phyloP scores from a whole-genome alignment of 2,888 invertebrate species.

The Drosophila colorata region DNA sequence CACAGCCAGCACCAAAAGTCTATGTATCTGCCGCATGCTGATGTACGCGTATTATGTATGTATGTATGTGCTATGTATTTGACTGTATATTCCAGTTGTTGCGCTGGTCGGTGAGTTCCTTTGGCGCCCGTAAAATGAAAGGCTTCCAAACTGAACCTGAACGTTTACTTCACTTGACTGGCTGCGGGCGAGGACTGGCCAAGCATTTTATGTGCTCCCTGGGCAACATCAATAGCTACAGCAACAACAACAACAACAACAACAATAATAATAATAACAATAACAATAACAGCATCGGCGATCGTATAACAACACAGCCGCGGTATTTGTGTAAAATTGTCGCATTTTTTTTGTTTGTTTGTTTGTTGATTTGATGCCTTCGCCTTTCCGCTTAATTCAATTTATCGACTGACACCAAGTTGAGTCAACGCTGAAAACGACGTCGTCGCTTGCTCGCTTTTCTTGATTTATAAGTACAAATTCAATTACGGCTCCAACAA shows the following conservation, averaged over 20 bases:
- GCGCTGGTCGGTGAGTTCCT: slow-evolving; percentile 14
- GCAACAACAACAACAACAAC: slow-evolving; percentile 3
- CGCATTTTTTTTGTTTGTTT: slow-evolving; percentile 37
- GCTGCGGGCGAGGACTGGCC: slow-evolving; percentile 44
- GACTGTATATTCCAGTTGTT: slow-evolving; percentile 2
- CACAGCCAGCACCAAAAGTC: slow-evolving; percentile 45
- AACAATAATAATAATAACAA: slow-evolving; percentile 4
- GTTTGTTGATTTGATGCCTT: slow-evolving; percentile 27
- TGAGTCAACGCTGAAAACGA: slow-evolving; percentile 19
- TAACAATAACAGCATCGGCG: slow-evolving; percentile 5
- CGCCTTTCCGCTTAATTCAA: slow-evolving; percentile 72
- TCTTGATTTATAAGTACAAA: slow-evolving; percentile 50
- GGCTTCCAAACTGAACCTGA: slow-evolving; percentile 58
- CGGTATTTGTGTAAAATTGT: slow-evolving; percentile 42
- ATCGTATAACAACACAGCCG: slow-evolving; percentile 29
- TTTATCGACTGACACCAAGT: slow-evolving; percentile 54
- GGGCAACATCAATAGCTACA: slow-evolving; percentile 4
- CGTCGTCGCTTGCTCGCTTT: slow-evolving; percentile 40
- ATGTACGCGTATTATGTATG: not conserved
- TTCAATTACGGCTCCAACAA: slow-evolving; percentile 60
- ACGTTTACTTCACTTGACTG: slow-evolving; percentile 47
- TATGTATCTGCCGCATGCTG: slow-evolving; percentile 30
- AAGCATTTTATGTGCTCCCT: slow-evolving; percentile 46
- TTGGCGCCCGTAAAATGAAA: slow-evolving; percentile 5
- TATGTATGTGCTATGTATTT: not conserved